Evolutionary conservation across 1,140 invertebrate species (phyloP), one percentile per base, ranked within the genome.

Genomic region (Trachelipus rathkii): DNA sequence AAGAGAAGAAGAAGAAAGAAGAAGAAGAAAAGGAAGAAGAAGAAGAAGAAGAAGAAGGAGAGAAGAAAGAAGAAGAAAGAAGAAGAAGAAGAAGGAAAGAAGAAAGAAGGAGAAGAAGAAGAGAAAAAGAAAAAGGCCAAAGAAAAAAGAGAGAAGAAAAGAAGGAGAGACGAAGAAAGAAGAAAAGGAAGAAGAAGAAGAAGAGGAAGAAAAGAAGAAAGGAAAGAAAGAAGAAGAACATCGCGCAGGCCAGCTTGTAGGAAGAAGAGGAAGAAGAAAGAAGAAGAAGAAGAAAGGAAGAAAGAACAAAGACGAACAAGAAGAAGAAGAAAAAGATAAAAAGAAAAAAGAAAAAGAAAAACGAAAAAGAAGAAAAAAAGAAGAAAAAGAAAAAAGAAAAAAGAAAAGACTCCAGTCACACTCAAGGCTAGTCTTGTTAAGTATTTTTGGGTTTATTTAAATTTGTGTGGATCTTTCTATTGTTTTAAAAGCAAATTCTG

Each of bases 1-100:
- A 24, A 44, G 23, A 77, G 75, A 19, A 45, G 33, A 15, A 45
- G 77, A 69, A 45, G 67, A 50, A 21, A 74, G 33, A 33, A 19
- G 71, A 72, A 33, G 33, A 33, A 72, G 71, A 53, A n/a, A 53
- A n/a, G n/a, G 50, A 53, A n/a, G 33, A 24, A n/a, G 15, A 72
- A 24, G 33, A 24, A 72, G 71, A 8, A 24, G 5, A 11, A 72
- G 71, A 72, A 24, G 44, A 24, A 72, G 71, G 33, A 24, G 33
- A 24, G 33, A 11, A 72, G 69, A 72, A 5, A 72, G 15, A 72
- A 11, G 7, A 24, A 72, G 6, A 72, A 24, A n/a, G 15, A 72
- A 11, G 33, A 24, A 72, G 71, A 72, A 24, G 33, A 24, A 72
- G 71, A 72, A 43, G 44, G 71, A 69, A 13, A 69, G 44, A 69